These are phyloP conservation scores for Cetonia aurata DNA, from an alignment of 2,888 invertebrate species.

Conservation along the genomic window DNA sequence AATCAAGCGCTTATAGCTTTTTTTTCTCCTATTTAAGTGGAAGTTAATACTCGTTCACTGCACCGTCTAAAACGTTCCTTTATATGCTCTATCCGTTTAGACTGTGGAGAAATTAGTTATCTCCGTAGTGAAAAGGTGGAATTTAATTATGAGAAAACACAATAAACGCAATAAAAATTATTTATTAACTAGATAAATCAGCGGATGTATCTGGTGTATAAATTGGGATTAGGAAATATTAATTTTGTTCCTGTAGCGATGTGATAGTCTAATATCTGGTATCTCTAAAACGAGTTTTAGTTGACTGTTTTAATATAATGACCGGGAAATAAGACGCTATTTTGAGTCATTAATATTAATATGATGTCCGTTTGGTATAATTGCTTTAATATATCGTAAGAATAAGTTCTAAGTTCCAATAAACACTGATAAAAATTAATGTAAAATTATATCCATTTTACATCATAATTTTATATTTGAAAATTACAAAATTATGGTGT, in stretches of 20 bases:
- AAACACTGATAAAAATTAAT: too few relatives aligned
- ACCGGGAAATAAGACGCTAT: neutral
- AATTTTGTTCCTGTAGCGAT: neutral
- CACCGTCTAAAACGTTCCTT: neutral
- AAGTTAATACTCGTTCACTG: constrained; percentile 30
- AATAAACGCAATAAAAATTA: constrained; percentile 8
- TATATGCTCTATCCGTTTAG: neutral
- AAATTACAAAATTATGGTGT: too few relatives aligned
- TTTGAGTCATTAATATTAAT: constrained; percentile 1
- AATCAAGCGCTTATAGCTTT: constrained; percentile 26
- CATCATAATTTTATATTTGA: too few relatives aligned
- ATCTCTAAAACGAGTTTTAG: too few relatives aligned
- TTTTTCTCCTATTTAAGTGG: constrained; percentile 18
- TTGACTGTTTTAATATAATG: too few relatives aligned
- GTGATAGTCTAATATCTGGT: neutral
- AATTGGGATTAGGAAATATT: constrained; percentile 8
- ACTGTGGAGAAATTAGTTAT: constrained; percentile 19
- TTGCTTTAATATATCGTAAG: too few relatives aligned
- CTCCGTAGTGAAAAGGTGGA: constrained; percentile 12
- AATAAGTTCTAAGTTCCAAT: too few relatives aligned
- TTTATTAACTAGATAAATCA: constrained; percentile 12
- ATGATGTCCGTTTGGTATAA: neutral
- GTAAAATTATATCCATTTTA: too few relatives aligned
- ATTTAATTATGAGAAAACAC: constrained; percentile 22
- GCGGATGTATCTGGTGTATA: constrained; percentile 5